Evolutionary conservation across 2,113 vertebrate species (phyloP).

Genomic region (Nycticryphes semicollaris): DNA sequence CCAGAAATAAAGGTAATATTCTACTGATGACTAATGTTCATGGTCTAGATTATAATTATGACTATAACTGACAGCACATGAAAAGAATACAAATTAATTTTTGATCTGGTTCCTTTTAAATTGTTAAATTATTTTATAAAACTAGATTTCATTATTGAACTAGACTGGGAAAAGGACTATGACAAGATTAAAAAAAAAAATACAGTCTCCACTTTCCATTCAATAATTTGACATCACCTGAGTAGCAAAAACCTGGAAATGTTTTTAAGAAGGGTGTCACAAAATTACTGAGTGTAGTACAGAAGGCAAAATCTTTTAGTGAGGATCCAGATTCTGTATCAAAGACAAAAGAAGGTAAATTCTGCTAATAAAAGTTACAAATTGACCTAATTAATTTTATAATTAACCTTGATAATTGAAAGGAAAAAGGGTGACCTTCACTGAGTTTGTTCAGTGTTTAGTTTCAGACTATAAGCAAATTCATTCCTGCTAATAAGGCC

Average conservation of each 20-base stretch:
- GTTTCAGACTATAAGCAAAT: conserved; percentile 55
- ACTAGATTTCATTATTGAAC: background rate
- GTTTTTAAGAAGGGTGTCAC: background rate
- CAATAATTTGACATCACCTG: background rate
- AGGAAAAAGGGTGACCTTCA: conserved; percentile 59
- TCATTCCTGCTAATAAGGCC: conserved; percentile 56
- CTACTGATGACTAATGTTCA: background rate
- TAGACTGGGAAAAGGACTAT: background rate
- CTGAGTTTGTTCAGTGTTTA: conserved; percentile 58
- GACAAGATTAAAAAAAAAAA: background rate
- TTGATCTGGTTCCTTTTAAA: background rate
- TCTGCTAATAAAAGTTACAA: conserved; percentile 64
- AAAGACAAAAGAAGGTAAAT: conserved; percentile 19
- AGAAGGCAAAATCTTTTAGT: background rate
- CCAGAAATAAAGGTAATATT: background rate
- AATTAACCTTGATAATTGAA: conserved; percentile 72
- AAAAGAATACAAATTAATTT: conserved; percentile 5
- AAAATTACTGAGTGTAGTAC: background rate
- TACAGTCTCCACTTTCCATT: background rate
- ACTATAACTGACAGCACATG: background rate
- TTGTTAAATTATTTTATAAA: background rate
- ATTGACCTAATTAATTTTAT: conserved; percentile 68
- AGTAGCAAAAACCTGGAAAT: background rate
- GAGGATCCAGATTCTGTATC: background rate
- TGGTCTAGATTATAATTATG: background rate